Percentiles rank a stretch among this genome's conserved stretches.
phyloP scores from a whole-genome alignment of 92 coral and sea anemone species.

The Ricordea florida region DNA sequence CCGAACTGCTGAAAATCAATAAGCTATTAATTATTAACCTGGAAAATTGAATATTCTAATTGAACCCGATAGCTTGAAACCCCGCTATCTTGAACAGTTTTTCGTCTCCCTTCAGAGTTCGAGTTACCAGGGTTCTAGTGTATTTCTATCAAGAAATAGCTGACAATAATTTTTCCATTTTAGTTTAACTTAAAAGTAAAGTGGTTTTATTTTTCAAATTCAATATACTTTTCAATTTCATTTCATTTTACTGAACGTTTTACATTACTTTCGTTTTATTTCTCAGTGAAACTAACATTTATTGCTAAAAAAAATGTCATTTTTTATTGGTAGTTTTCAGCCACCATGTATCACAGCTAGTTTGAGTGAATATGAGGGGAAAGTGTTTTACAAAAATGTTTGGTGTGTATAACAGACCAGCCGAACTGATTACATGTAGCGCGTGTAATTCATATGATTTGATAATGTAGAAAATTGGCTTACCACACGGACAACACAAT shows the following conservation, averaged over 20 bases:
- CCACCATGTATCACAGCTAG: conserved; percentile 8
- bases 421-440: not conserved
- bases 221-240: not conserved
- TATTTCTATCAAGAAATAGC: too few relatives aligned
- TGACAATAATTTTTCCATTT: too few relatives aligned
- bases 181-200: conserved; percentile 21
- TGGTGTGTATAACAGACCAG: not conserved
- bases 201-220: conserved; percentile 14
- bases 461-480: not conserved
- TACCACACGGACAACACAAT: conserved; percentile 8
- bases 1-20: too few relatives aligned
- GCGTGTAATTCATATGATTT: not conserved
- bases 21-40: too few relatives aligned
- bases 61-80: too few relatives aligned
- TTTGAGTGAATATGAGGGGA: not conserved
- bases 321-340: conserved; percentile 38
- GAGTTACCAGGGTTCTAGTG: too few relatives aligned
- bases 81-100: too few relatives aligned
- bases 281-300: conserved; percentile 1
- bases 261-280: not conserved
- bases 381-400: not conserved
- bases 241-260: conserved; percentile 5
- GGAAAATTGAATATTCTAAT: too few relatives aligned
- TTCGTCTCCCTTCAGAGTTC: too few relatives aligned
- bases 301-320: not conserved